Evolutionary conservation across 1,140 invertebrate species (phyloP), one percentile per base, ranked within the genome.

Genomic region (Drosophila athabasca): DNA sequence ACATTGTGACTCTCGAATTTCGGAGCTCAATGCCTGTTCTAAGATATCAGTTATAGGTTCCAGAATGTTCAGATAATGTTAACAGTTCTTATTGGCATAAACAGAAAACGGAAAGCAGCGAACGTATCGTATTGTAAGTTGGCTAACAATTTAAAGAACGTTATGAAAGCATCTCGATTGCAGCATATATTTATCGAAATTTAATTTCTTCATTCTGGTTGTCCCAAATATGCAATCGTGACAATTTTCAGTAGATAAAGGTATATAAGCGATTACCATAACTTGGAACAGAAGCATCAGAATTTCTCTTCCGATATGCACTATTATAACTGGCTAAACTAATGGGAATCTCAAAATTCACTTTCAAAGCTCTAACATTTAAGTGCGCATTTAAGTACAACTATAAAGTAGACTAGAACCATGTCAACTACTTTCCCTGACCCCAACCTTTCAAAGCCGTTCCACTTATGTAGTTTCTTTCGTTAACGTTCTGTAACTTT

Each of bases 1-100:
- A 75, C 71, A 75, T 75, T 75, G 71, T 53, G 71, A 66, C 70
- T 73, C 71, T 71, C 71, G 49, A 57, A 41, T 29, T 62, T 48
- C 35, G 29, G 59, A 26, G 69, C 69, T 57, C 59, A 73, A 61
- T 73, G 70, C 70, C 69, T 73, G 46, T 73, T 62, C 45, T 35
- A 43, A 72, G 60, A 73, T 50, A 31, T 50, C 31, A n/a, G 8
- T 39, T 15, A 22, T 44, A 22, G 39, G 31, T 35, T 57, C n/a
- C 19, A 51, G 46, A 64, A 31, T 13, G 44, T 70, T 62, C 70
- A 31, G 51, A 60, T 51, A 45, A 52, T 53, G 15, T 29, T 53
- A 53, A n/a, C 11, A 50, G 17, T 19, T 19, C 17, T 19, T 19
- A 19, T 19, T 19, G 24, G 24, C 17, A 19, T 19, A 26, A 26